Evolutionary conservation across 2,888 invertebrate genomes (phyloP).

Genomic region (Deilephila porcellus): DNA sequence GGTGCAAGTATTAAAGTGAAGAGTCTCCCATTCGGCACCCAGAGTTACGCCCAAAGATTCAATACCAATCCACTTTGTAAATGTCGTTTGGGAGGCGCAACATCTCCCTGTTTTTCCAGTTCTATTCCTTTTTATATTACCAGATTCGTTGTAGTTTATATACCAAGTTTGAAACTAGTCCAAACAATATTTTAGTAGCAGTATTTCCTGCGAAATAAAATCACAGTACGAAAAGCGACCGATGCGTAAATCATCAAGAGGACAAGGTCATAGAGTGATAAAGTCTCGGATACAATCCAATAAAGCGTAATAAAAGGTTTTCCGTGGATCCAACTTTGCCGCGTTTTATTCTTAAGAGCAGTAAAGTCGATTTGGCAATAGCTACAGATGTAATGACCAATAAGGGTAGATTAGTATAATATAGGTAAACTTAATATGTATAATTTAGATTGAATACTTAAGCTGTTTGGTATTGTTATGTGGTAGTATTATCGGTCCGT

Average conservation of each 20-base stretch:
- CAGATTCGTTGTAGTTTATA: neutral
- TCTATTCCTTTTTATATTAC: neutral
- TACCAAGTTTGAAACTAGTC: neutral
- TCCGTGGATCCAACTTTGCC: neutral
- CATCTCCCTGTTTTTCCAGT: neutral
- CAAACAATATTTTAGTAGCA: neutral
- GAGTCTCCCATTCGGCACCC: neutral
- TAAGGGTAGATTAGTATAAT: neutral
- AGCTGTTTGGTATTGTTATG: neutral
- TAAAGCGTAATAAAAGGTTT: slow-evolving; percentile 27
- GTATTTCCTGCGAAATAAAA: neutral
- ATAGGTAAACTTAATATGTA: neutral
- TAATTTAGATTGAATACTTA: neutral
- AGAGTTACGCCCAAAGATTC: neutral
- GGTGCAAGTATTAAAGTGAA: neutral
- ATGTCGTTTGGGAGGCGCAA: neutral
- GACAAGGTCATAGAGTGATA: slow-evolving; percentile 11
- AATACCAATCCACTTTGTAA: neutral
- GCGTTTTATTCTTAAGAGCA: slow-evolving; percentile 3
- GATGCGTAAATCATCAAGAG: slow-evolving; percentile 3
- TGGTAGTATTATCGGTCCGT: neutral
- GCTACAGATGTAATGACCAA: slow-evolving; percentile 4
- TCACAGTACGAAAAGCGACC: neutral
- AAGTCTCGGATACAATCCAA: slow-evolving; percentile 25
- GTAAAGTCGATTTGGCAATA: neutral